phyloP scores from a whole-genome alignment of 2,797 vertebrate species.

The Gadopsis marmoratus region DNA sequence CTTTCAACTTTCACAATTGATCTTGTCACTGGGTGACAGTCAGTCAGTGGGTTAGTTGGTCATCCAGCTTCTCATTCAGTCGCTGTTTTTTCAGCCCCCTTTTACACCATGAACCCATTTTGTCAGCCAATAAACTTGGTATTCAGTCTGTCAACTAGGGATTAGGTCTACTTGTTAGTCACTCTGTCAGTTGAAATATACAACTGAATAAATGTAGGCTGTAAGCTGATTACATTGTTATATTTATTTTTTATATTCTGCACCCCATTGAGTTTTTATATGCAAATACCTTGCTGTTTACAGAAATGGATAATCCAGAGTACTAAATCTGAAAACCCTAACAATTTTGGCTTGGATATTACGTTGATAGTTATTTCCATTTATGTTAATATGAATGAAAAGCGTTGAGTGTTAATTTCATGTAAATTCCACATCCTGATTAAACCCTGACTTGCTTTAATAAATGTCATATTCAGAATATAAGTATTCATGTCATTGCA shows the following conservation, averaged over 20 bases:
- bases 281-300: neutral
- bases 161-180: neutral
- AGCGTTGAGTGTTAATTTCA: neutral
- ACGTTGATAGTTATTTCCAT: neutral
- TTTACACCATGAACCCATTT: neutral
- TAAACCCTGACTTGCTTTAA: slow-evolving; percentile 5
- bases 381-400: slow-evolving; percentile 5
- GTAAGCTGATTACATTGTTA: neutral
- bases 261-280: neutral
- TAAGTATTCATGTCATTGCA: neutral
- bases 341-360: neutral
- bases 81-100: neutral
- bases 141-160: neutral
- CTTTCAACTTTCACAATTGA: too few species aligned
- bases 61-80: neutral
- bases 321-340: neutral
- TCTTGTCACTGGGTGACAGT: too few species aligned
- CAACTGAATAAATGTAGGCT: neutral
- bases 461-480: neutral
- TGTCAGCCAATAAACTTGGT: neutral
- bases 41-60: neutral
- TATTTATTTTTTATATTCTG: slow-evolving; percentile 6
- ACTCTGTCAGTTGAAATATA: neutral
- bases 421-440: neutral
- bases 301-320: neutral